Base-by-base conservation (phyloP, 2,113 vertebrate species). In the Notothenia rossii region DNA sequence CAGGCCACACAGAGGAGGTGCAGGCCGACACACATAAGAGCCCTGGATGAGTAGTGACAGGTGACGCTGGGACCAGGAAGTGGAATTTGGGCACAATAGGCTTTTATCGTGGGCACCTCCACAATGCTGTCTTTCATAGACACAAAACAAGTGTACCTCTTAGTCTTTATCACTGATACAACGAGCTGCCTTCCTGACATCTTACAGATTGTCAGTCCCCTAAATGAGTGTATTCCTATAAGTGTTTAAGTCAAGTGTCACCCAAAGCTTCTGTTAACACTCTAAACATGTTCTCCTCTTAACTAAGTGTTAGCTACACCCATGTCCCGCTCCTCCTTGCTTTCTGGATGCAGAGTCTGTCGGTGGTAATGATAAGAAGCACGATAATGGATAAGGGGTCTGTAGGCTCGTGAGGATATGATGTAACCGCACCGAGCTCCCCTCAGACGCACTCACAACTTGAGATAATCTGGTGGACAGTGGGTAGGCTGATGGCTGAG, bases 211-310 rank as follows among this genome's bases (percentile, higher is more conserved):
- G 75, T 79, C 84, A 79, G 73, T 82, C 85, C 71, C 76, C 10
- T 18, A 29, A 15, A 36, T 66, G 18, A 74, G 77, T 84, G 68
- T 80, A 84, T 86, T 87, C 83, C 78, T 87, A 50, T 75, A 86
- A 75, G 80, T 29, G 81, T 89, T 79, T 83, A 90, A 86, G 88
- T 90, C 85, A 90, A 88, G 86, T 89, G 80, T 87, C 86, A 84
- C 55, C 75, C 78, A 78, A 64, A 75, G 77, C 87, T 83, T 90
- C 88, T 90, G 90, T 93, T 92, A 89, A 92, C 91, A 87, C 89
- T 80, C 75, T 72, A 81, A 86, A 90, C 87, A 85, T 87, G 87
- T 72, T 89, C 77, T 79, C 79, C 58, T 64, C 81, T 85, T 73
- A 77, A 82, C 87, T 86, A 89, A 87, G 86, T 92, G 91, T 80